Evolutionary conservation across 1,140 invertebrate genomes (phyloP).

Genomic region (Temnothorax nylanderi): DNA sequence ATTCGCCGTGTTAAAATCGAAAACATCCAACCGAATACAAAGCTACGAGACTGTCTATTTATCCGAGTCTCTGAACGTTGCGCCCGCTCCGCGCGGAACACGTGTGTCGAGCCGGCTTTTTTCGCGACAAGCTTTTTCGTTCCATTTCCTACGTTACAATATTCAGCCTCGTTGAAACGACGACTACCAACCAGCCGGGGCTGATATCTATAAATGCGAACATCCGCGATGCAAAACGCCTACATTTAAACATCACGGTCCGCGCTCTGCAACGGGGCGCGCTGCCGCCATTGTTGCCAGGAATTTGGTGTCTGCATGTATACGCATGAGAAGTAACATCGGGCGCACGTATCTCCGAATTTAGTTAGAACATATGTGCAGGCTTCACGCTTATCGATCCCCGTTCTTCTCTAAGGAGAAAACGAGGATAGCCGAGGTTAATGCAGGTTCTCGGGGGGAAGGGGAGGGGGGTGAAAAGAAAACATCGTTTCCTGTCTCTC

Average conservation of each 20-base stretch:
- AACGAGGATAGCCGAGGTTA: conserved; percentile 64
- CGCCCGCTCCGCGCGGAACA: neutral
- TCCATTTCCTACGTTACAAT: conserved; percentile 56
- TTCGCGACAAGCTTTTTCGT: conserved; percentile 50
- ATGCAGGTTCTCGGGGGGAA: conserved; percentile 61
- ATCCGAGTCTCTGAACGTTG: conserved; percentile 23
- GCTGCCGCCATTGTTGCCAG: conserved; percentile 52
- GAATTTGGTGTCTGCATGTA: conserved; percentile 50
- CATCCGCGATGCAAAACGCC: conserved; percentile 55
- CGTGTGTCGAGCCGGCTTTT: neutral
- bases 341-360: conserved; percentile 61
- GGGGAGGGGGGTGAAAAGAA: conserved; percentile 60
- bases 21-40: conserved; percentile 31
- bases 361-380: conserved; percentile 70
- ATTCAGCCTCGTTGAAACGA: conserved; percentile 58
- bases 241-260: conserved; percentile 59
- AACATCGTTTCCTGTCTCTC: conserved; percentile 51
- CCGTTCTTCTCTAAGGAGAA: conserved; percentile 58
- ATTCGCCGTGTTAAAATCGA: conserved; percentile 43
- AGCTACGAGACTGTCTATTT: conserved; percentile 33
- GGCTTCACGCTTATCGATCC: conserved; percentile 74
- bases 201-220: conserved; percentile 59
- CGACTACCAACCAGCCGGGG: conserved; percentile 30
- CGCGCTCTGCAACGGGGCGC: neutral
- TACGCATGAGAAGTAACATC: conserved; percentile 55